Percentiles rank a stretch among this genome's conserved stretches.
These are phyloP conservation scores for Sorex araneus DNA, from an alignment of 2,113 vertebrate genomes.

Conservation along the genomic window DNA sequence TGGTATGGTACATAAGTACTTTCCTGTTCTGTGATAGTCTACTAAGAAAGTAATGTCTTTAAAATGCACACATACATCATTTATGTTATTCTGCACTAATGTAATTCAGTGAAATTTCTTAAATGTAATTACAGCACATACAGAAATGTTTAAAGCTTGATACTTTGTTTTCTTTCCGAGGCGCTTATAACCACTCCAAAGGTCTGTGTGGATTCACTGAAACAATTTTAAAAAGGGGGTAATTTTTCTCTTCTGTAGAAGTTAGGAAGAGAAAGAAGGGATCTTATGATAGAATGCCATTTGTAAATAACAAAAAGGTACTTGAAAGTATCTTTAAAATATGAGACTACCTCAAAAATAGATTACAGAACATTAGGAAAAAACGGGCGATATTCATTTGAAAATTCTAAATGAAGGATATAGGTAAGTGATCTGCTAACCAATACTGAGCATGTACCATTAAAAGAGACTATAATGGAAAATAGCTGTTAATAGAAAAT, in stretches of 20 bases:
- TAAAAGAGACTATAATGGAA: slow-evolving; percentile 75
- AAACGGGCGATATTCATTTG: slow-evolving; percentile 81
- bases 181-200: slow-evolving; percentile 32
- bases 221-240: neutral
- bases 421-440: slow-evolving; percentile 81
- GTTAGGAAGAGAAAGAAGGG: neutral
- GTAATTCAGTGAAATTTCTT: slow-evolving; percentile 2
- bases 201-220: slow-evolving; percentile 50
- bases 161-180: neutral
- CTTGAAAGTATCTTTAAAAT: slow-evolving; percentile 82
- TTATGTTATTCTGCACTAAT: neutral
- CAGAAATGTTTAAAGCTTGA: slow-evolving; percentile 33
- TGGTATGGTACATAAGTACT: slow-evolving; percentile 1
- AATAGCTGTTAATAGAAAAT: slow-evolving; percentile 78
- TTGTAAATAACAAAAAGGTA: slow-evolving; percentile 67
- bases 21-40: slow-evolving; percentile 32
- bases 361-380: slow-evolving; percentile 82
- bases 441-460: slow-evolving; percentile 84
- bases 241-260: slow-evolving; percentile 68
- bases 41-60: slow-evolving; percentile 11
- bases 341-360: slow-evolving; percentile 82
- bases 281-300: slow-evolving; percentile 51
- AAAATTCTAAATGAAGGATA: slow-evolving; percentile 82
- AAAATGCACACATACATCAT: neutral
- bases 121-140: slow-evolving; percentile 22